phyloP scores from a whole-genome alignment of 2,113 vertebrate genomes.

The Noturus placidus region DNA sequence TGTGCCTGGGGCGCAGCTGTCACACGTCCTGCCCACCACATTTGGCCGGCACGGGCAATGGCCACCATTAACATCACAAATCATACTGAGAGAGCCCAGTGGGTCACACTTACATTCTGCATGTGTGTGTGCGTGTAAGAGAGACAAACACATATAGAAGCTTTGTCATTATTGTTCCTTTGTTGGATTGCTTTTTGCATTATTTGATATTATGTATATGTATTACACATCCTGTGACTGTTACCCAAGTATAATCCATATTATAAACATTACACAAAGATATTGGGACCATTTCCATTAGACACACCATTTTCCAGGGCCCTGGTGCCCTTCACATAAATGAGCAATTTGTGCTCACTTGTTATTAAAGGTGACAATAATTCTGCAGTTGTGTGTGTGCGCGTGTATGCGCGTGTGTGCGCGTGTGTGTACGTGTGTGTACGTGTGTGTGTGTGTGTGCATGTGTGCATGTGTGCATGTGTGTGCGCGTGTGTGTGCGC shows the following conservation, averaged over 20 bases:
- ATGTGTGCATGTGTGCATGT: background rate
- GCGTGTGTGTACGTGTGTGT: background rate
- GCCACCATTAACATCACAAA: slow-evolving; percentile 86
- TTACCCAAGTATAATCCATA: background rate
- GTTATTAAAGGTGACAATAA: background rate
- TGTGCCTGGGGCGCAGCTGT: slow-evolving; percentile 84
- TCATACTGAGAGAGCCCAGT: slow-evolving; percentile 85
- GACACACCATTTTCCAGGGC: background rate
- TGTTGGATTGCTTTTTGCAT: background rate
- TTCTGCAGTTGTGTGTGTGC: background rate
- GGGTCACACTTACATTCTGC: slow-evolving; percentile 87
- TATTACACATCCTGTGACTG: background rate
- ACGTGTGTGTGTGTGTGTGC: background rate
- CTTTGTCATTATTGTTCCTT: background rate
- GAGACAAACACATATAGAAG: background rate
- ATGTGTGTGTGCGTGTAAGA: background rate
- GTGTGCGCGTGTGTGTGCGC: background rate
- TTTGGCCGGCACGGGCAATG: slow-evolving; percentile 90
- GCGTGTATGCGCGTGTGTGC: background rate
- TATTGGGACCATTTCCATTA: background rate
- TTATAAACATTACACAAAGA: background rate
- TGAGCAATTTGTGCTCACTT: background rate
- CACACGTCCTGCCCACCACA: slow-evolving; percentile 84
- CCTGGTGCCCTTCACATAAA: background rate
- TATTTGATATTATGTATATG: background rate